A percentile compares a stretch with the other conserved stretches of the same genome.
Conservation (phyloP, 2,797 vertebrate species). For the Gambelia wislizenii region DNA sequence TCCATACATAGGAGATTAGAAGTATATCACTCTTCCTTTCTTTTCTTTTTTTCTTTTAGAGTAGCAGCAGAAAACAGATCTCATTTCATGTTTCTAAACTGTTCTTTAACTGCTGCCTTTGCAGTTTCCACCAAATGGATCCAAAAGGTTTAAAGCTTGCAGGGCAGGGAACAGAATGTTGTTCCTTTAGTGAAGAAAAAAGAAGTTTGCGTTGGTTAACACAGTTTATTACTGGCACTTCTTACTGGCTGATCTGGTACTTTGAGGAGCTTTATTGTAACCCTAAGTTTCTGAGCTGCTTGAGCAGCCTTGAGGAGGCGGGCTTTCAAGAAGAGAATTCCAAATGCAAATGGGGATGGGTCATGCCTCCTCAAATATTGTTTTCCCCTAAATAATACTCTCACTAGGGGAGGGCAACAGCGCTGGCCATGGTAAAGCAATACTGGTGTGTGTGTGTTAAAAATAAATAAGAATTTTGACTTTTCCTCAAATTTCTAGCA, state of each 20-base stretch:
- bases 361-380: background rate
- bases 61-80: conserved; percentile 52
- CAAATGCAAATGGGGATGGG: background rate
- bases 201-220: background rate
- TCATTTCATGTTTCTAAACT: conserved; percentile 57
- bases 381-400: background rate
- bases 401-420: too few species aligned
- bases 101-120: conserved; percentile 44
- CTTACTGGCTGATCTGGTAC: background rate
- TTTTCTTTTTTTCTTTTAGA: conserved; percentile 24
- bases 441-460: too few species aligned
- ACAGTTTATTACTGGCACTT: background rate
- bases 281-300: background rate
- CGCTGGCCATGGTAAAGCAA: too few species aligned
- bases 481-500: too few species aligned
- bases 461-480: too few species aligned
- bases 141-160: conserved; percentile 37
- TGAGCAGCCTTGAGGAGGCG: background rate
- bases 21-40: conserved; percentile 17
- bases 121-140: conserved; percentile 47
- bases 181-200: background rate
- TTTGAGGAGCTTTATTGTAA: background rate
- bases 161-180: conserved; percentile 9
- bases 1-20: conserved; percentile 52
- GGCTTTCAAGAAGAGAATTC: background rate